phyloP scores from a whole-genome alignment of 1,140 invertebrate species.

The Palaemon carinicauda region DNA sequence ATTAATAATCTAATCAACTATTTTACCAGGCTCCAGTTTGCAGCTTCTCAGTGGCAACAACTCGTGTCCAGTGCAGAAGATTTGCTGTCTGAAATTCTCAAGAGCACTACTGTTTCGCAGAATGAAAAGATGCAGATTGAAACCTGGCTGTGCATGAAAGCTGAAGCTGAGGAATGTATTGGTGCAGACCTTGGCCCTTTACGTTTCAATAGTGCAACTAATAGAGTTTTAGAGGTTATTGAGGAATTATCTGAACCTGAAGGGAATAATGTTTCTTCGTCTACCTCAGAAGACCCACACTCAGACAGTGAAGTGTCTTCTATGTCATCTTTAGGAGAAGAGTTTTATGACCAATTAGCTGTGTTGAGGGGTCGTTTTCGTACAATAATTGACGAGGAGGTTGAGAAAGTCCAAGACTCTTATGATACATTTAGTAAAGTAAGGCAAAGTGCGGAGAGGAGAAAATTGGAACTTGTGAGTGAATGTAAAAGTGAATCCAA shows the following conservation, averaged over 20 bases:
- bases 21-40: constrained; percentile 73
- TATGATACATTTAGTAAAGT: not conserved
- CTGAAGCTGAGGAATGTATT: constrained; percentile 84
- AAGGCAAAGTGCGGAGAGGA: constrained; percentile 1
- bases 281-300: not conserved
- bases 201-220: constrained; percentile 23
- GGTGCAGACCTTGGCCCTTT: constrained; percentile 68
- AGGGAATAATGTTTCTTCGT: not conserved
- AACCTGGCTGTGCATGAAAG: constrained; percentile 83
- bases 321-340: constrained; percentile 56
- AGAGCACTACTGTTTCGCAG: constrained; percentile 72
- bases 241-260: constrained; percentile 61
- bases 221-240: constrained; percentile 59
- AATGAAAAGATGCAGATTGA: constrained; percentile 80
- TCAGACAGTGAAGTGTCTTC: constrained; percentile 36
- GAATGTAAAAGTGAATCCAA: not conserved
- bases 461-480: not conserved
- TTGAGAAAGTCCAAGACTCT: constrained; percentile 49
- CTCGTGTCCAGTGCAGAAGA: constrained; percentile 83
- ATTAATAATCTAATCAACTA: not conserved
- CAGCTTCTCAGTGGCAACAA: constrained; percentile 81
- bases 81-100: constrained; percentile 76
- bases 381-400: constrained; percentile 50
- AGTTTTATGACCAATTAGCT: constrained; percentile 60
- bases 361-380: constrained; percentile 61